Conservation (phyloP, 2,113 vertebrate species). For the Progne subis region DNA sequence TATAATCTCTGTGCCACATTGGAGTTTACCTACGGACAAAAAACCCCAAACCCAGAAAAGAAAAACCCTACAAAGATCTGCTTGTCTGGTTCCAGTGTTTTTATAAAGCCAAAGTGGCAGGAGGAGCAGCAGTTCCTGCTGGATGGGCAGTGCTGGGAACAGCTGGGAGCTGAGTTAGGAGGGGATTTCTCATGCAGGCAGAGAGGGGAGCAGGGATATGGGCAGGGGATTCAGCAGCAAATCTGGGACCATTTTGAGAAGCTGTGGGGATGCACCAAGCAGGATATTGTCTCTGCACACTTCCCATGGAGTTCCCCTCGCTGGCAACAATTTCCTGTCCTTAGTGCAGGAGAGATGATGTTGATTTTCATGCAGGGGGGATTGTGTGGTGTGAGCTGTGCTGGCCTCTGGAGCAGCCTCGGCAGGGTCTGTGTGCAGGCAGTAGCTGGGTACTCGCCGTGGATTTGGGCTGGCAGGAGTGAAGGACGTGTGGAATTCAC, state of each 20-base stretch:
- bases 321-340: not conserved
- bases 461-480: not conserved
- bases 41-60: not conserved
- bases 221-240: not conserved
- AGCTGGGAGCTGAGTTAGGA: not conserved
- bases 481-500: not conserved
- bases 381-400: not conserved
- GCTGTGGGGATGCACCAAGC: not conserved
- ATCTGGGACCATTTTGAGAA: not conserved
- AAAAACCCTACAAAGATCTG: not conserved
- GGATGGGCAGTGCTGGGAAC: not conserved
- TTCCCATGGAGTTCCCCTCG: slow-evolving; percentile 1
- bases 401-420: not conserved
- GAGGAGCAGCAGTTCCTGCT: not conserved
- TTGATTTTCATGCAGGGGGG: not conserved
- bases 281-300: not conserved
- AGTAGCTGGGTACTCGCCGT: accelerated
- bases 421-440: not conserved
- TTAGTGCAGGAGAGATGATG: not conserved
- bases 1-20: accelerated
- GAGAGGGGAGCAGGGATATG: not conserved
- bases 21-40: not conserved
- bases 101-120: not conserved
- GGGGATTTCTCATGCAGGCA: not conserved
- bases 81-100: not conserved